Conservation (phyloP, 2,888 invertebrate species). For the Deilephila porcellus region DNA sequence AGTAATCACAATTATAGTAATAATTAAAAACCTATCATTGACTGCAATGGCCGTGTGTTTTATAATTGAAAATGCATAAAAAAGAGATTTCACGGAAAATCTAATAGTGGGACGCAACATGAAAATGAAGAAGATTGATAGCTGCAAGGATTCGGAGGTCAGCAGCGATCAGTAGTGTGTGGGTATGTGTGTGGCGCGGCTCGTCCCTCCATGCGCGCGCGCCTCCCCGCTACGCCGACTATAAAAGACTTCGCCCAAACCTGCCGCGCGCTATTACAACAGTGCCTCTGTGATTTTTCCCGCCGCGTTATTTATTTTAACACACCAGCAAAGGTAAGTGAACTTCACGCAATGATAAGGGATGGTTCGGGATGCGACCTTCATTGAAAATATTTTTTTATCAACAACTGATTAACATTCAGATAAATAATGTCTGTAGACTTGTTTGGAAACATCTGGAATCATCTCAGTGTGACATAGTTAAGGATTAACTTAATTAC, state of each 20-base stretch:
- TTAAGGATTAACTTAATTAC: neutral
- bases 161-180: slow-evolving; percentile 29
- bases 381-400: slow-evolving; percentile 28
- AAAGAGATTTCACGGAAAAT: slow-evolving; percentile 12
- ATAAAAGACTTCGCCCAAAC: slow-evolving; percentile 79
- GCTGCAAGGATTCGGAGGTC: slow-evolving; percentile 28
- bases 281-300: slow-evolving; percentile 83
- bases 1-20: slow-evolving; percentile 7
- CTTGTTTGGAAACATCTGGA: slow-evolving; percentile 6
- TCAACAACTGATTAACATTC: neutral
- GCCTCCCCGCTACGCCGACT: slow-evolving; percentile 79
- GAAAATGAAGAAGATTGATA: slow-evolving; percentile 27
- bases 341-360: slow-evolving; percentile 65
- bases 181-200: slow-evolving; percentile 35
- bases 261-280: slow-evolving; percentile 83
- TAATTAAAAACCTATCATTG: neutral
- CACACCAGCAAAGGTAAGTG: slow-evolving; percentile 77
- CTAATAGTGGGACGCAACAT: slow-evolving; percentile 18
- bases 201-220: slow-evolving; percentile 65
- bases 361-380: slow-evolving; percentile 36
- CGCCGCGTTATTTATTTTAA: slow-evolving; percentile 73
- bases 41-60: slow-evolving; percentile 1
- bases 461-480: slow-evolving; percentile 1
- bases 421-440: neutral
- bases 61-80: slow-evolving; percentile 21